Evolutionary conservation across 2,797 vertebrate species (phyloP), one percentile per base, ranked within the genome.

Genomic region (Echiichthys vipera): DNA sequence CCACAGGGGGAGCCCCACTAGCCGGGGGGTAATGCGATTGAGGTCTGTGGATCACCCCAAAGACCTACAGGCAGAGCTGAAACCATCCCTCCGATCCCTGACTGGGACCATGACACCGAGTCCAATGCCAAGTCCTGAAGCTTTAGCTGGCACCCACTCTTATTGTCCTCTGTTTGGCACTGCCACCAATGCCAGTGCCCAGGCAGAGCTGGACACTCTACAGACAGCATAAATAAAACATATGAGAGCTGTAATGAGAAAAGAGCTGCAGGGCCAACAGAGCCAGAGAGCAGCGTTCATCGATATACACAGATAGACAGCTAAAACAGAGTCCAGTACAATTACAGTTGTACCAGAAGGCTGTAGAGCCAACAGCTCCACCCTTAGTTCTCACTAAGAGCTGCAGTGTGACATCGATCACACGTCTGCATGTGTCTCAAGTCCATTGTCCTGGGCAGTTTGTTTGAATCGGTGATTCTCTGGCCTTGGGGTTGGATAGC

Each of bases 171-270:
- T 75, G 82, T 77, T 90, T 93, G 92, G 92, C 93, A 91, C 77
- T 56, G 81, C 74, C 81, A 65, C 37, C 77, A 68, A 39, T 81
- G 88, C 89, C 86, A 78, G 72, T 84, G 87, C 89, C 89, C 76
- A 74, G 88, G 84, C 90, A 90, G 91, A 84, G 80, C 92, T 94
- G 92, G 93, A 93, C 87, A 78, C 86, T 90, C 90, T 92, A 93
- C 93, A 94, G 91, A 93, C 91, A 29, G 89, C 91, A 93, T 94
- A 93, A 95, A 95, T 94, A 93, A 94, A 95, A 93, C 92, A 93
- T 93, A 93, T 92, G 90, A 94, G 81, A 77, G 81, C 84, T 65
- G 90, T 94, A 91, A 94, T 95, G 93, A 93, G 91, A 83, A 92
- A 89, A 89, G 80, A 90, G 85, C 80, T 77, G 69, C 85, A 49